Percentiles rank a stretch among this genome's conserved stretches.
Conservation (phyloP, 2,888 invertebrate genomes). For the Gortyna flavago region DNA sequence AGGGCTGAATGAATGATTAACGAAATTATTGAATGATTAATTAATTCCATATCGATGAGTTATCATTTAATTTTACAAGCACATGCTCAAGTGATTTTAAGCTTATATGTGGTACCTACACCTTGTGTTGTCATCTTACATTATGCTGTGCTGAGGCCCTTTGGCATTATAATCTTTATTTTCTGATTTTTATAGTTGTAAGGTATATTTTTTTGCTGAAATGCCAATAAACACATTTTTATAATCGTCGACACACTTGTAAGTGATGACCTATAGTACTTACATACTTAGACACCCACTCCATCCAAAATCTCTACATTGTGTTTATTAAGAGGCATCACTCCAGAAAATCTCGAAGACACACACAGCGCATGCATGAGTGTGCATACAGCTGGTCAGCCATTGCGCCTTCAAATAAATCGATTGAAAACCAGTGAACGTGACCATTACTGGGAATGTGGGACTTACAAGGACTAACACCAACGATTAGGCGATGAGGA, state of each 20-base stretch:
- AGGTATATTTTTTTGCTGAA: neutral
- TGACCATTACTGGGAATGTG: constrained; percentile 44
- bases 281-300: constrained; percentile 26
- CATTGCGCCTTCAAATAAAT: constrained; percentile 60
- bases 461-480: constrained; percentile 46
- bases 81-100: neutral
- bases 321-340: constrained; percentile 64
- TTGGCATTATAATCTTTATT: neutral
- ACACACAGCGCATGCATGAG: too few species aligned
- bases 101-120: neutral
- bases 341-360: constrained; percentile 61
- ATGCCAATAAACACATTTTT: neutral
- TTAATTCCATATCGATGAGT: neutral
- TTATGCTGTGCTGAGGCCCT: neutral
- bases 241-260: constrained; percentile 5
- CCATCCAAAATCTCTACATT: constrained; percentile 39
- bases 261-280: neutral
- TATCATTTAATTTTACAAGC: neutral
- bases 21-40: neutral
- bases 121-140: neutral
- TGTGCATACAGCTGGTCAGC: constrained; percentile 57
- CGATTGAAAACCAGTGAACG: constrained; percentile 72
- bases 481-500: constrained; percentile 14
- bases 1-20: neutral
- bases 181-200: neutral